phyloP scores from a whole-genome alignment of 2,888 invertebrate species.

The Tetanocera ferruginea region DNA sequence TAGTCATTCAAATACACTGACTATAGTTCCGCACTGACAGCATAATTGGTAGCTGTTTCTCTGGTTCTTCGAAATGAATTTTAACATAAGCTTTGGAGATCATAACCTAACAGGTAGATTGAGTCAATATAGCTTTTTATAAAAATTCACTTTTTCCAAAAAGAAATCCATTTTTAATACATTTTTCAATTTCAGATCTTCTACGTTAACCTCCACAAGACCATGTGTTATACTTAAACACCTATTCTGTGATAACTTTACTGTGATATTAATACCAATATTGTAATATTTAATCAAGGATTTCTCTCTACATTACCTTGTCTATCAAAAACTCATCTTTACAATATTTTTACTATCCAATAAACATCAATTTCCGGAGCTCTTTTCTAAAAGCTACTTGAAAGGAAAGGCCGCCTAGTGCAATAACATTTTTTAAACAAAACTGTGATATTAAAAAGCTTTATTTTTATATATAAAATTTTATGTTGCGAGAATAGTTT shows the following conservation, averaged over 20 bases:
- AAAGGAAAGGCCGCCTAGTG: slow-evolving; percentile 11
- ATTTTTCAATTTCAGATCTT: not conserved
- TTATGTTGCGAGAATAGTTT: not conserved
- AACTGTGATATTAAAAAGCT: slow-evolving; percentile 24
- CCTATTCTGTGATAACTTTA: not conserved
- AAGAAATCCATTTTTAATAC: not conserved
- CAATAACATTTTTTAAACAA: slow-evolving; percentile 9
- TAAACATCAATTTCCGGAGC: not conserved
- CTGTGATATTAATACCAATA: not conserved
- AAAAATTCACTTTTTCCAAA: not conserved
- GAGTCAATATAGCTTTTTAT: too few species aligned
- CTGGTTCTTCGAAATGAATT: not conserved
- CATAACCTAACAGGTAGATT: not conserved
- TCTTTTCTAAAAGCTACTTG: not conserved
- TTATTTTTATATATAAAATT: not conserved
- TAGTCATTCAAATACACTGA: not conserved
- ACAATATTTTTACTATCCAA: not conserved
- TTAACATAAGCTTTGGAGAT: not conserved
- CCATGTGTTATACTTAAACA: not conserved
- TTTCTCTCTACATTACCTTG: not conserved
- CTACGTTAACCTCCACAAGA: not conserved
- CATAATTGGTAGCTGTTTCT: not conserved
- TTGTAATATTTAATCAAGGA: too few species aligned
- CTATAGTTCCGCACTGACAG: not conserved
- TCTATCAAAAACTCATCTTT: not conserved